Evolutionary conservation across 2,888 invertebrate genomes (phyloP), one percentile per base, ranked within the genome.

Genomic region (Zootermopsis nevadensis): DNA sequence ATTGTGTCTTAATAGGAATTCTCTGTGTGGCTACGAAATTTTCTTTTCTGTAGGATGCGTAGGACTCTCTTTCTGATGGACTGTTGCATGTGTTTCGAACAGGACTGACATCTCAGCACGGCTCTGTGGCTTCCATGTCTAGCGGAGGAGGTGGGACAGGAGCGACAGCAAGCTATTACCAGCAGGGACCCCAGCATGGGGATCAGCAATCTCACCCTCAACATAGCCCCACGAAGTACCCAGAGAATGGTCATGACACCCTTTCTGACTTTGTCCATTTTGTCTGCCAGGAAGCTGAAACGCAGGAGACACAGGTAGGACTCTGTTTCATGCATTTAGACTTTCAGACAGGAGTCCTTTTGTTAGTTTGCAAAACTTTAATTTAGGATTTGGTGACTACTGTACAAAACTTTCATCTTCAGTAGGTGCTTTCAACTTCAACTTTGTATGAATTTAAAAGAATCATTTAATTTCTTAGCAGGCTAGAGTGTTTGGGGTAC

Each of bases 181-280:
- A 91, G 82, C 90, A 91, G 85, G 91, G 92, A 38, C 60, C 79
- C n/a, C 79, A 79, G 38, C 79, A 79, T 79, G 79, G 79, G 30
- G 82, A 77, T 24, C 77, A 82, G 31, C 84, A 84, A 6, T 42
- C 82, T 33, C 84, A 84, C 12, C 33, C 82, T 53, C 91, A 87
- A 79, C 87, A 88, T 85, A 89, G 89, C 84, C 91, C 91, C 82
- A 91, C 91, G 85, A 95, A 95, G 89, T 96, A 97, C 89, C 94
- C 95, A 80, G 96, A 97, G 89, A 96, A 95, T 87, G 94, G 96
- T 0, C 96, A 96, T 88, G 98, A 98, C 89, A 97, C 97, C 0
- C 93, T 98, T 86, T 96, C 97, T 2, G 98, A 99, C 90, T 98
- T 98, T 90, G 98, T 98, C 86, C 98, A 98, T 74, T 97, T 98